Evolutionary conservation across 2,797 vertebrate genomes (phyloP).

Genomic region (Myotis daubentonii): DNA sequence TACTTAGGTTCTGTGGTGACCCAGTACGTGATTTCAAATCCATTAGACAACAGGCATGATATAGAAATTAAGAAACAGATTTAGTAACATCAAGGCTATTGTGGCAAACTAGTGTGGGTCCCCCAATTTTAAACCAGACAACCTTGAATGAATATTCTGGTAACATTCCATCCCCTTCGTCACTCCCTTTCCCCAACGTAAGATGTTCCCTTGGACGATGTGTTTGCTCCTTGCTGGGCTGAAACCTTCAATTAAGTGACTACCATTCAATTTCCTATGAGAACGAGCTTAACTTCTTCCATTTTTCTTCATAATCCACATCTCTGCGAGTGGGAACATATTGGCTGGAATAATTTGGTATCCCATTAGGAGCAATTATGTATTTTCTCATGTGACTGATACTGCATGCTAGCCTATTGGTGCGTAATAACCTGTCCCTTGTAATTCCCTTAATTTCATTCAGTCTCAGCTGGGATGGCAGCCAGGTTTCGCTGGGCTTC

Average conservation of each 20-base stretch:
- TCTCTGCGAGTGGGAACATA: slow-evolving; percentile 42
- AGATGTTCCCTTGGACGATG: neutral
- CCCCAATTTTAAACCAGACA: neutral
- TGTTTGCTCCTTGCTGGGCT: slow-evolving; percentile 4
- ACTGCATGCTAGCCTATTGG: slow-evolving; percentile 7
- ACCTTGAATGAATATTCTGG: neutral
- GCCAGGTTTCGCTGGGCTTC: slow-evolving; percentile 47
- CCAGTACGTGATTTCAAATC: neutral
- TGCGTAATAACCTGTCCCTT: slow-evolving; percentile 34
- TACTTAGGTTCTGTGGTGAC: neutral
- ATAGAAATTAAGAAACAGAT: neutral
- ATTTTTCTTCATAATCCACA: slow-evolving; percentile 64
- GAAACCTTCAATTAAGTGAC: slow-evolving; percentile 65
- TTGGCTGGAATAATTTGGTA: slow-evolving; percentile 46
- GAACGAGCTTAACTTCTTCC: slow-evolving; percentile 29
- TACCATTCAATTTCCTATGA: neutral
- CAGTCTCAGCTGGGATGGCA: slow-evolving; percentile 52
- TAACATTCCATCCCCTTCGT: neutral
- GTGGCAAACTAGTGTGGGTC: neutral
- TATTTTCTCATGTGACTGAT: slow-evolving; percentile 63
- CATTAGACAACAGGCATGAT: neutral
- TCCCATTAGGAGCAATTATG: slow-evolving; percentile 64
- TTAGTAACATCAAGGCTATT: neutral
- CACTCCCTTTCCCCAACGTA: slow-evolving; percentile 5
- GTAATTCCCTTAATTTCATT: slow-evolving; percentile 70